Conservation (phyloP, 2,113 vertebrate species). For the Amphiprion percula region DNA sequence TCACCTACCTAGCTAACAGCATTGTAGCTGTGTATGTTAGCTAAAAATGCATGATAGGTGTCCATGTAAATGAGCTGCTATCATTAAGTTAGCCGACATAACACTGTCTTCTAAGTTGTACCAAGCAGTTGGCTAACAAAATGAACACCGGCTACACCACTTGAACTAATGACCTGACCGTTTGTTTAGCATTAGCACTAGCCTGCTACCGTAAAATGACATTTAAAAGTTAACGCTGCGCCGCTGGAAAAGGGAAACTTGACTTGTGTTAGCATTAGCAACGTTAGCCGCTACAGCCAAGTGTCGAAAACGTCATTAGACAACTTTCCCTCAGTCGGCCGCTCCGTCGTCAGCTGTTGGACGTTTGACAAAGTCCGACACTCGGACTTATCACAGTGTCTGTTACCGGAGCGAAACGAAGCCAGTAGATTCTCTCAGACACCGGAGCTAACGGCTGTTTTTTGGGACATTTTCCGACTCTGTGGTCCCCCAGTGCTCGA, state of each 20-base stretch:
- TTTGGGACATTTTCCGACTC: neutral
- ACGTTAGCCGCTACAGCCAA: conserved; percentile 43
- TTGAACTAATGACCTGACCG: too few species aligned
- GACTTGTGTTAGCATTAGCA: conserved; percentile 52
- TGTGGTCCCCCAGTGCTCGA: conserved; percentile 1
- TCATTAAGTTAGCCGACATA: neutral
- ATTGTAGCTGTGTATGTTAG: too few species aligned
- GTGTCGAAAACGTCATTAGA: conserved; percentile 55
- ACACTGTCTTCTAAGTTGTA: neutral
- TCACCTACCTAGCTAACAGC: neutral
- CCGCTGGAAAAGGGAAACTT: neutral
- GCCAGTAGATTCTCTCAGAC: neutral
- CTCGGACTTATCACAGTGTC: neutral
- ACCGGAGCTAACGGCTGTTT: fast-evolving
- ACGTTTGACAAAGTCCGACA: conserved; percentile 16
- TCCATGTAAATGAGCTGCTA: neutral
- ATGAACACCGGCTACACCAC: neutral
- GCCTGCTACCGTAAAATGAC: neutral
- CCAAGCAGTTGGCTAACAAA: conserved; percentile 1
- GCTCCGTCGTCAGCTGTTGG: conserved; percentile 52
- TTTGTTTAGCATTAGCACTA: neutral
- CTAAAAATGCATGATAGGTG: neutral
- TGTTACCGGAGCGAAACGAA: neutral
- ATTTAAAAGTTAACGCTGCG: neutral
- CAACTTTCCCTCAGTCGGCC: conserved; percentile 68